A percentile compares a stretch with the other conserved stretches of the same genome.
Conservation (phyloP, 2,797 vertebrate species). For the Lophotriccus pileatus region DNA sequence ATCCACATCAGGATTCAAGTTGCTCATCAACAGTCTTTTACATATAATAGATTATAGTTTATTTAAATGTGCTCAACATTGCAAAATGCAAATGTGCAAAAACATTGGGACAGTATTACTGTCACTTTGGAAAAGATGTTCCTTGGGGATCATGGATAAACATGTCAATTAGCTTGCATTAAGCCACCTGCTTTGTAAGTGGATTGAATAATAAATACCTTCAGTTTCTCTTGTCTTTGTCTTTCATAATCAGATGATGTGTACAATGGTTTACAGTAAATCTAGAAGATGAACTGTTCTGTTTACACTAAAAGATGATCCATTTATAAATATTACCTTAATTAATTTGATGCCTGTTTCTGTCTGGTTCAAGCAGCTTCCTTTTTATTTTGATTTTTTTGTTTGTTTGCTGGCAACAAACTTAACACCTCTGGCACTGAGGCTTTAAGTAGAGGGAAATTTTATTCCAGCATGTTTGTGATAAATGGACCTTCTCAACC, state of each 20-base stretch:
- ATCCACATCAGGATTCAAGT: conserved; percentile 69
- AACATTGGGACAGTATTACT: conserved; percentile 67
- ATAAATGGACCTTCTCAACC: not conserved
- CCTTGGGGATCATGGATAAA: conserved; percentile 73
- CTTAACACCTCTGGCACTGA: not conserved
- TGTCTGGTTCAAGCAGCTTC: conserved; percentile 54
- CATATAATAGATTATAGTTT: conserved; percentile 66
- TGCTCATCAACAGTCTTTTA: conserved; percentile 61
- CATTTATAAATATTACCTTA: conserved; percentile 30
- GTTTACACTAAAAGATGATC: conserved; percentile 48
- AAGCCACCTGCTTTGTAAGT: conserved; percentile 79
- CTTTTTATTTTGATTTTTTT: not conserved
- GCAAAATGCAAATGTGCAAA: conserved; percentile 62
- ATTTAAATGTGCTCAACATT: conserved; percentile 72
- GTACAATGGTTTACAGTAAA: conserved; percentile 59
- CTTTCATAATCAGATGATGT: conserved; percentile 67
- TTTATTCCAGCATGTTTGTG: conserved; percentile 9
- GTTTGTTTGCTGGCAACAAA: conserved; percentile 14
- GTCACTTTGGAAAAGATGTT: conserved; percentile 70
- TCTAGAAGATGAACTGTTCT: conserved; percentile 10
- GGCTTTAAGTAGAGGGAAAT: not conserved
- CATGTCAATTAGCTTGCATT: conserved; percentile 77
- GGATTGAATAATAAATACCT: conserved; percentile 78
- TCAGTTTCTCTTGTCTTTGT: conserved; percentile 76
- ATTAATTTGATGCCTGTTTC: conserved; percentile 27